phyloP scores from a whole-genome alignment of 2,888 invertebrate species.

The Muschampia plurimacula region DNA sequence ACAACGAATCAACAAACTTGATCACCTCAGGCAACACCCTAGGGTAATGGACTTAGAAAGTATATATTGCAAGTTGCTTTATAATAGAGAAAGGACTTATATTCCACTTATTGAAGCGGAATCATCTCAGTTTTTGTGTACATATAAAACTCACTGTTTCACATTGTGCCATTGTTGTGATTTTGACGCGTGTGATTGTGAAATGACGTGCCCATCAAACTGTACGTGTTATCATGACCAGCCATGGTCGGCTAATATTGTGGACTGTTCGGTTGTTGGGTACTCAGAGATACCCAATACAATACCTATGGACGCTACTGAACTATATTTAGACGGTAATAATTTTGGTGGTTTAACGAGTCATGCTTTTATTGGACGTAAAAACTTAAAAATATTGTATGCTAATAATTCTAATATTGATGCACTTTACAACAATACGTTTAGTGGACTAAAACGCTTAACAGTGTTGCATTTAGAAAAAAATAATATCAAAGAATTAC shows the following conservation, averaged over 20 bases:
- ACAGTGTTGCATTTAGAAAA: slow-evolving; percentile 94
- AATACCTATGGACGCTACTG: slow-evolving; percentile 98
- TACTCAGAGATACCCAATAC: slow-evolving; percentile 94
- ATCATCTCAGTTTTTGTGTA: slow-evolving; percentile 95
- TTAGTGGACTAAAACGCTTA: slow-evolving; percentile 93
- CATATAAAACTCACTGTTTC: slow-evolving; percentile 97
- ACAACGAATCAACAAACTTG: slow-evolving; percentile 94
- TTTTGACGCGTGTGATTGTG: slow-evolving; percentile 98
- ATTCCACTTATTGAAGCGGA: slow-evolving; percentile 95
- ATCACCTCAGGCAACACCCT: slow-evolving; percentile 94
- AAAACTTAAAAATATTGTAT: slow-evolving; percentile 94
- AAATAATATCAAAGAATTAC: slow-evolving; percentile 91
- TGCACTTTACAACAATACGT: slow-evolving; percentile 94
- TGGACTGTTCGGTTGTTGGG: slow-evolving; percentile 94
- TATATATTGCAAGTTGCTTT: slow-evolving; percentile 94
- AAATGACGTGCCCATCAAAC: slow-evolving; percentile 97
- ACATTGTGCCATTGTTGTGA: slow-evolving; percentile 98
- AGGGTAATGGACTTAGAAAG: slow-evolving; percentile 95
- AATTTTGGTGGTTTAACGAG: slow-evolving; percentile 94
- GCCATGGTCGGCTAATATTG: slow-evolving; percentile 96
- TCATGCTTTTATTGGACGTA: slow-evolving; percentile 96
- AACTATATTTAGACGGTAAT: slow-evolving; percentile 97
- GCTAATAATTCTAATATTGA: slow-evolving; percentile 95
- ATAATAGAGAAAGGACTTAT: slow-evolving; percentile 93
- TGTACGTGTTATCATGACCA: slow-evolving; percentile 98